Evolutionary conservation across 2,797 vertebrate species (phyloP), one percentile per base, ranked within the genome.

Genomic region (Clarias laeviceps): DNA sequence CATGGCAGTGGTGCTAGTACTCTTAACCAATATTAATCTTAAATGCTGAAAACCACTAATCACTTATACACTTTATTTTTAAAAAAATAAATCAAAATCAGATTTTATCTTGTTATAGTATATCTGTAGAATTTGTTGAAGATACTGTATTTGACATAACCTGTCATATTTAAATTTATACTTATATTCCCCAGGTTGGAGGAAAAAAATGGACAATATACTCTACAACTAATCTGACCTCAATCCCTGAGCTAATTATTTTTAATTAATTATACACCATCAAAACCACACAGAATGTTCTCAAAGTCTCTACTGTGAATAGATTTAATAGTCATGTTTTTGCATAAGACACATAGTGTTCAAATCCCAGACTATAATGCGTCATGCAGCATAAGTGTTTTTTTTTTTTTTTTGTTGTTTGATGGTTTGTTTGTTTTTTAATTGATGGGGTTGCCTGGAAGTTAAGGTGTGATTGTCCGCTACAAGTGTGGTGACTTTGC

Each of bases 321-420:
- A 54, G 3, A 54, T 74, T 74, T 29, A 29, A 54, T 29, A 74
- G 54, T 74, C 54, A 72, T 29, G 32, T 70, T 14, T 11, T 37
- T 54, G n/a, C 50, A 17, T 50, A 74, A 29, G n/a, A n/a, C 40
- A 73, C 70, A 54, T 15, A 18, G 40, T 27, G 45, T 73, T 8
- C n/a, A 6, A 27, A 50, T 54, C 50, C 24, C 14, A 50, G 9
- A 24, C 69, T 72, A 22, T 12, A 8, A 45, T 45, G 20, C 12
- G 34, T 37, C 37, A 40, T 64, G 91, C 91, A 91, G 91, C 90
- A 91, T 91, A 11, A 9, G 66, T 32, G 59, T 22, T 61, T 62
- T 22, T 24, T 62, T 61, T 22, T n/a, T 61, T 62, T 22, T 24
- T 62, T 61, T 22, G 11, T 61, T 61, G 59, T 61, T 5, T 22